phyloP scores from a whole-genome alignment of 1,140 invertebrate species.

The Pogonognathellus flavescens region DNA sequence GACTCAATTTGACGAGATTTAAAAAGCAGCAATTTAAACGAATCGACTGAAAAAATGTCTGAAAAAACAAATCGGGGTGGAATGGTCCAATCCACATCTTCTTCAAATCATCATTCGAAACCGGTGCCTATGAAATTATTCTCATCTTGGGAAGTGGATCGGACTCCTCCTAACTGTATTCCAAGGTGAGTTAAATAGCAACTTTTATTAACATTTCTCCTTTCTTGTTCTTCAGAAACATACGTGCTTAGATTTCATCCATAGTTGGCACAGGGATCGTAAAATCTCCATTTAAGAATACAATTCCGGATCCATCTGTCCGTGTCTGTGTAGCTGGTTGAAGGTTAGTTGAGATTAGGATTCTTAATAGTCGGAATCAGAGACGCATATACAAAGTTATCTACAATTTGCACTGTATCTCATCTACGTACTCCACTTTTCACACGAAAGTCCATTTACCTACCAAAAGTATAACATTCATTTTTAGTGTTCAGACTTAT shows the following conservation, averaged over 20 bases:
- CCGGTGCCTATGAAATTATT: conserved; percentile 97
- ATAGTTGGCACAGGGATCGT: not conserved
- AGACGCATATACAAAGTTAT: too few species aligned
- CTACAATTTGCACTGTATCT: too few species aligned
- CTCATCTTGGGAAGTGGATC: conserved; percentile 97
- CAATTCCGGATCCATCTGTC: not conserved
- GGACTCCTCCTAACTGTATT: conserved; percentile 95
- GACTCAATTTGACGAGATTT: conserved; percentile 22
- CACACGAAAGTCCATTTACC: too few species aligned
- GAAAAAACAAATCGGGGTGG: conserved; percentile 27
- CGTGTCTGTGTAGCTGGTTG: not conserved
- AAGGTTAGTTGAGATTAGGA: not conserved
- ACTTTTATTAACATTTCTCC: not conserved
- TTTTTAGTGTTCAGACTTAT: too few species aligned
- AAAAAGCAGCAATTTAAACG: conserved; percentile 19
- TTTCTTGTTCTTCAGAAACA: not conserved
- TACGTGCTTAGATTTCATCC: not conserved
- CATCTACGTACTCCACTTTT: too few species aligned
- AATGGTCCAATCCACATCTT: conserved; percentile 40
- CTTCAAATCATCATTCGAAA: conserved; percentile 72
- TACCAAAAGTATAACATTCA: too few species aligned
- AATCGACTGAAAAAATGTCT: conserved; percentile 76
- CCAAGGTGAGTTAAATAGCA: conserved; percentile 80
- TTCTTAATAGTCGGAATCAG: too few species aligned
- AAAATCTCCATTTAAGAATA: not conserved